Base-by-base conservation (phyloP, 2,888 invertebrate genomes). In the Malacosoma neustria region DNA sequence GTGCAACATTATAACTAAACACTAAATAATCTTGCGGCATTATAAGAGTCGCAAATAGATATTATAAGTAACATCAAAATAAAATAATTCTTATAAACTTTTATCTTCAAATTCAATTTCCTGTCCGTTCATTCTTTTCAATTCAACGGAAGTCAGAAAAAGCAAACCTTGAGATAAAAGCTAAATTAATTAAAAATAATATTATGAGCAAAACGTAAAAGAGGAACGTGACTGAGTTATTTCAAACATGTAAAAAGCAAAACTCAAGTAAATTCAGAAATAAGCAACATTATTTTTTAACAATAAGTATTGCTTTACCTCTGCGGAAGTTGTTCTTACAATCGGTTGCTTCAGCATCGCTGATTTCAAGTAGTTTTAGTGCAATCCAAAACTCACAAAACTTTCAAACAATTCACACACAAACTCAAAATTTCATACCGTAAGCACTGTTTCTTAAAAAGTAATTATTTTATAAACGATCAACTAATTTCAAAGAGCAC, bases 291-390 rank as follows among this genome's bases (percentile, higher is more conserved):
- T 33, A 37, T 43, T 43, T 45, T 47, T 51, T 34, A 47, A 51
- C 44, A 62, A 11, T 33, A 14, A 22, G 22, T 22, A 22, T 22
- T n/a, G n/a, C 34, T 45, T 70, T 64, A 81, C 81, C 80, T 74
- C 67, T 57, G 61, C 59, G 57, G 64, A 63, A 60, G 61, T 61
- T 61, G 65, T 64, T 62, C 56, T 71, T 62, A 63, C 57, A 65
- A 58, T 60, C 54, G 57, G 57, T 53, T 55, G 56, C 61, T 56
- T 59, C 55, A 67, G 61, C 73, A 76, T 73, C 61, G 55, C 57
- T 54, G 60, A 61, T 62, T 66, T 64, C n/a, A 63, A 73, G 65
- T 72, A 61, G 68, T 60, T 67, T 56, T 58, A 58, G 64, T 63
- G 60, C 70, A 69, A 63, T 61, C 46, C 74, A 75, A 74, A 60